Percentiles rank a stretch among this genome's conserved stretches.
These are phyloP conservation scores for Sebastes melanostomus DNA, from an alignment of 2,797 vertebrate genomes.

Conservation along the genomic window DNA sequence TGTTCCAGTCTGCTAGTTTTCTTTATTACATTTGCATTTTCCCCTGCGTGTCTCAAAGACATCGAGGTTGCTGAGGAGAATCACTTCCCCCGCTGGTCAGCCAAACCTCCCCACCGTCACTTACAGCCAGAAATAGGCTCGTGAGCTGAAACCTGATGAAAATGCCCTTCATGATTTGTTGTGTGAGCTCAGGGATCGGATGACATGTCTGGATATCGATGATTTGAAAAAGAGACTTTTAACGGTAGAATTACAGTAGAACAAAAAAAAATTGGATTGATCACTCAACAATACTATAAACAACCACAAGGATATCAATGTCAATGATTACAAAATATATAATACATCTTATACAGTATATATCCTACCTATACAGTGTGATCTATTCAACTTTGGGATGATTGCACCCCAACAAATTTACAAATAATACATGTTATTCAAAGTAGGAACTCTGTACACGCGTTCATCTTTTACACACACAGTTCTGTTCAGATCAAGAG, in stretches of 20 bases:
- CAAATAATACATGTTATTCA: constrained; percentile 57
- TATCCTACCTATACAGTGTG: constrained; percentile 39
- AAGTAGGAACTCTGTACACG: constrained; percentile 56
- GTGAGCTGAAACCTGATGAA: constrained; percentile 38
- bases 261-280: constrained; percentile 38
- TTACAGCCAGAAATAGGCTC: constrained; percentile 38
- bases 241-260: constrained; percentile 42
- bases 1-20: constrained; percentile 39
- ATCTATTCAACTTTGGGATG: constrained; percentile 27
- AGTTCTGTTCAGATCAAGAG: constrained; percentile 12
- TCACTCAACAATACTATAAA: constrained; percentile 61
- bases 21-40: constrained; percentile 48
- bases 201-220: not conserved
- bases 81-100: not conserved
- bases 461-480: constrained; percentile 27
- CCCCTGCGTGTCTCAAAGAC: constrained; percentile 16
- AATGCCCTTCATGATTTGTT: constrained; percentile 36
- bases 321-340: constrained; percentile 71
- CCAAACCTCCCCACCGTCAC: constrained; percentile 17
- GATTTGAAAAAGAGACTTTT: constrained; percentile 23
- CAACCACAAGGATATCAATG: constrained; percentile 56
- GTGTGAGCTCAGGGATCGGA: constrained; percentile 12
- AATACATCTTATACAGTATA: constrained; percentile 55
- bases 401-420: constrained; percentile 40
- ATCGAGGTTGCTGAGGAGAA: constrained; percentile 27